These are phyloP conservation scores for Carposina sasakii DNA, from an alignment of 1,140 invertebrate genomes.

Conservation along the genomic window DNA sequence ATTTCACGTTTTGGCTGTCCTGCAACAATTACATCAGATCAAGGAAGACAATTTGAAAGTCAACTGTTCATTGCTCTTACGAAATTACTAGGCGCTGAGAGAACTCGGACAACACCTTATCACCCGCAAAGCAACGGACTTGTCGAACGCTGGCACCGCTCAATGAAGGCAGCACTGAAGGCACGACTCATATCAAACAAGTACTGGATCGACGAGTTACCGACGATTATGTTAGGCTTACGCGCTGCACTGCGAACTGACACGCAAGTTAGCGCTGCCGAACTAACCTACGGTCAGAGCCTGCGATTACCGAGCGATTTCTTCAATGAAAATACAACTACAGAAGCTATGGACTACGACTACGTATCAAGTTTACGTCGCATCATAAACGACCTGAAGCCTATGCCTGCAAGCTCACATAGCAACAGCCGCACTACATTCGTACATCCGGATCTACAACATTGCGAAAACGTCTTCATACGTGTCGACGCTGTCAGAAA, in stretches of 20 bases:
- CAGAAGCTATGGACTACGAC: neutral
- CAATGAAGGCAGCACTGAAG: slow-evolving; percentile 9
- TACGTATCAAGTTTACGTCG: slow-evolving; percentile 4
- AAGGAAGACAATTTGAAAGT: slow-evolving; percentile 42
- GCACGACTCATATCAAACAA: slow-evolving; percentile 13
- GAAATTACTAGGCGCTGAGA: neutral
- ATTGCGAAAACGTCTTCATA: slow-evolving; percentile 14
- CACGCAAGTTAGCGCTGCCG: slow-evolving; percentile 10
- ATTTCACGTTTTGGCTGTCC: slow-evolving; percentile 41
- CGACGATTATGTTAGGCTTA: slow-evolving; percentile 31
- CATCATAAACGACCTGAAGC: slow-evolving; percentile 8
- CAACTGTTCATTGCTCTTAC: slow-evolving; percentile 22
- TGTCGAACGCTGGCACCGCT: slow-evolving; percentile 16
- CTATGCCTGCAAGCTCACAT: neutral
- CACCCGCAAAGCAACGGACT: slow-evolving; percentile 3
- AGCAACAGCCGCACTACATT: slow-evolving; percentile 12
- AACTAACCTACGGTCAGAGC: slow-evolving; percentile 16
- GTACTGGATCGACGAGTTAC: slow-evolving; percentile 22
- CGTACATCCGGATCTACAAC: slow-evolving; percentile 14
- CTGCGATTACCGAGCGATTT: slow-evolving; percentile 20
- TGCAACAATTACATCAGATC: slow-evolving; percentile 33
- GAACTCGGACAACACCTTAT: neutral
- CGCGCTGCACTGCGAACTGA: slow-evolving; percentile 14
- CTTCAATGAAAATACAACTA: slow-evolving; percentile 2
- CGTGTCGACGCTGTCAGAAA: slow-evolving; percentile 14